Base-by-base conservation (phyloP, 2,797 vertebrate species). In the Amniataba percoides region DNA sequence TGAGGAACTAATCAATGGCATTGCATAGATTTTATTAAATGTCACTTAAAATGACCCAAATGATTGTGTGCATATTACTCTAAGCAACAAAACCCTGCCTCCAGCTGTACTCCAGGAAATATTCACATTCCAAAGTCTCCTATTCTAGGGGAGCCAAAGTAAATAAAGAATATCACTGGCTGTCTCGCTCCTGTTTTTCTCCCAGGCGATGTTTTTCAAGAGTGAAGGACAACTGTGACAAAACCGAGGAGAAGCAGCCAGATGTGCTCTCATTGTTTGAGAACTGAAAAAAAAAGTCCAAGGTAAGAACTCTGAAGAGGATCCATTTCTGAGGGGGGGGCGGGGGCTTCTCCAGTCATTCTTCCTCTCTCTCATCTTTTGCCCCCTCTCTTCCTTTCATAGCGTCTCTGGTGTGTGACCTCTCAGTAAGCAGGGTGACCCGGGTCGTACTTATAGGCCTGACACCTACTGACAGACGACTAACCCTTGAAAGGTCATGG, bases 381-480 rank as follows among this genome's bases (percentile, higher is more conserved):
- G 63, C 21, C 46, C 67, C 36, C 5, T 48, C 60, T 73, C 42
- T 80, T 84, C 72, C 80, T 88, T 88, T 91, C 87, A 86, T 77
- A 78, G 65, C 43, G 90, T 93, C 94, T 95, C 88, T 92, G 94
- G 92, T 92, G 91, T 89, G 93, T 96, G 95, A 96, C 97, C 97
- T 96, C 92, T 91, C 89, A 88, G 95, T 92, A 1, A 95, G 96
- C 91, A 90, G 89, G 88, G 82, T 93, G 95, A 96, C 96, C 96
- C 75, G 88, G 90, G 93, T 94, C 95, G 96, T 95, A 95, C 96
- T 91, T 96, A 84, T 94, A 93, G 91, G 89, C 94, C 94, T 95
- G 83, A 95, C 95, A 94, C 93, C 95, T 94, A 96, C 95, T 93
- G 92, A 95, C 93, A 93, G 95, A 95, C 89, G 94, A 96, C 96